A percentile compares a stretch with the other conserved stretches of the same genome.
Evolutionary conservation across 2,797 vertebrate genomes (phyloP).

Genomic region (Acestrorhynchus altus): DNA sequence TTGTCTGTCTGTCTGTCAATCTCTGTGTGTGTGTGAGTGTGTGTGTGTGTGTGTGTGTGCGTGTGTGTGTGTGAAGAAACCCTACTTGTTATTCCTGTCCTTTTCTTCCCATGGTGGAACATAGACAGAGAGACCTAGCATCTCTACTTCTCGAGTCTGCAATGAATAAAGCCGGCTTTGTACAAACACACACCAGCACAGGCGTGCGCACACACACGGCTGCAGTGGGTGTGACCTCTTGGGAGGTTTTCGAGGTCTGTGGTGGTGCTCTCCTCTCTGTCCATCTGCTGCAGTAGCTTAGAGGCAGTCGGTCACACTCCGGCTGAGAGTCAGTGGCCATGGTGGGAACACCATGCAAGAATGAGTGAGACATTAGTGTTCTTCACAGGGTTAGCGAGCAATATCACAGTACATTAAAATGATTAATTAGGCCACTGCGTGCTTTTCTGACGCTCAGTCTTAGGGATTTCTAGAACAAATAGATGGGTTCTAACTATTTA

Average conservation of each 20-base stretch:
- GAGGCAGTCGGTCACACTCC: background rate
- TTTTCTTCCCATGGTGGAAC: constrained; percentile 50
- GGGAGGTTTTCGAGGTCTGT: background rate
- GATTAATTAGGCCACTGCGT: too few species aligned
- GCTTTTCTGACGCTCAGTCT: too few species aligned
- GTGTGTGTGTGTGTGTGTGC: too few species aligned
- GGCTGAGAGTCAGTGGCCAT: background rate
- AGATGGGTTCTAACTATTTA: too few species aligned
- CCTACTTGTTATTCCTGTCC: constrained; percentile 68
- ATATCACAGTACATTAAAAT: too few species aligned
- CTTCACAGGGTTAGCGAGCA: too few species aligned
- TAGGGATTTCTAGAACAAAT: too few species aligned
- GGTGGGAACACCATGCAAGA: background rate
- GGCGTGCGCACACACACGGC: constrained; percentile 13
- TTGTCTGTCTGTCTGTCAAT: background rate
- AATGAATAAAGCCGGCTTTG: constrained; percentile 78
- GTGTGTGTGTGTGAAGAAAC: constrained; percentile 47
- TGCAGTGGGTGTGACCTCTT: constrained; percentile 35
- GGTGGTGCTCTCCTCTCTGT: background rate
- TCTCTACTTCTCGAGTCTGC: constrained; percentile 70
- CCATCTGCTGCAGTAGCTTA: constrained; percentile 21
- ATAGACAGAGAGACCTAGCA: constrained; percentile 54
- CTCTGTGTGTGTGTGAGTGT: constrained; percentile 25
- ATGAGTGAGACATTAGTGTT: background rate
- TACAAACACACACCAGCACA: constrained; percentile 35